A percentile compares a stretch with the other conserved stretches of the same genome.
Evolutionary conservation across 1,140 invertebrate genomes (phyloP).

Genomic region (Ctenoplectra terminalis): DNA sequence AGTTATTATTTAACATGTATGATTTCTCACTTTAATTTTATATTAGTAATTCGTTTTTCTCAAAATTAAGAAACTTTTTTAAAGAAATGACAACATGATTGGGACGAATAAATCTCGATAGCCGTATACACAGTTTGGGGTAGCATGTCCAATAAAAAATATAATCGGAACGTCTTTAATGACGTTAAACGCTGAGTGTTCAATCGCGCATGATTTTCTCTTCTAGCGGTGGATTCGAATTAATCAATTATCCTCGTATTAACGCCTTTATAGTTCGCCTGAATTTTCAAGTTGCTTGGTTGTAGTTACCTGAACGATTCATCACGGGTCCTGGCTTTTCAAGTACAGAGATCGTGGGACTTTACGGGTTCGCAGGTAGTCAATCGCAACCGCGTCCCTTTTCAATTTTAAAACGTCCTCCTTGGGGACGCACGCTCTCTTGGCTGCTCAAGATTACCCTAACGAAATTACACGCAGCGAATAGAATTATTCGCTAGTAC

Average conservation of each 20-base stretch:
- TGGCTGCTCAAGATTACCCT: constrained; percentile 76
- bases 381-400: constrained; percentile 29
- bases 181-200: constrained; percentile 11
- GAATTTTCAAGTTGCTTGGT: constrained; percentile 3
- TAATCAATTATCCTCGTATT: constrained; percentile 69
- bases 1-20: too few species aligned
- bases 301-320: constrained; percentile 54
- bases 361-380: constrained; percentile 57
- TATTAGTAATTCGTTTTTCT: too few species aligned
- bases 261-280: constrained; percentile 64
- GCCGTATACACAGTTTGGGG: too few species aligned
- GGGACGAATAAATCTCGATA: too few species aligned
- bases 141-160: background rate
- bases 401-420: constrained; percentile 23
- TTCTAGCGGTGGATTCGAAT: constrained; percentile 25
- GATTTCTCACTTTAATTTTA: too few species aligned
- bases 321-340: constrained; percentile 72
- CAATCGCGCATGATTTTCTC: constrained; percentile 7
- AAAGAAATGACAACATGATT: too few species aligned
- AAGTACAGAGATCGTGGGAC: constrained; percentile 69
- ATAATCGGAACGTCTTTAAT: background rate
- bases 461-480: constrained; percentile 72
- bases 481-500: constrained; percentile 56
- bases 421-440: constrained; percentile 72
- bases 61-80: too few species aligned